Evolutionary conservation across 1,140 invertebrate genomes (phyloP), one percentile per base, ranked within the genome.

Genomic region (Octopus bimaculoides): DNA sequence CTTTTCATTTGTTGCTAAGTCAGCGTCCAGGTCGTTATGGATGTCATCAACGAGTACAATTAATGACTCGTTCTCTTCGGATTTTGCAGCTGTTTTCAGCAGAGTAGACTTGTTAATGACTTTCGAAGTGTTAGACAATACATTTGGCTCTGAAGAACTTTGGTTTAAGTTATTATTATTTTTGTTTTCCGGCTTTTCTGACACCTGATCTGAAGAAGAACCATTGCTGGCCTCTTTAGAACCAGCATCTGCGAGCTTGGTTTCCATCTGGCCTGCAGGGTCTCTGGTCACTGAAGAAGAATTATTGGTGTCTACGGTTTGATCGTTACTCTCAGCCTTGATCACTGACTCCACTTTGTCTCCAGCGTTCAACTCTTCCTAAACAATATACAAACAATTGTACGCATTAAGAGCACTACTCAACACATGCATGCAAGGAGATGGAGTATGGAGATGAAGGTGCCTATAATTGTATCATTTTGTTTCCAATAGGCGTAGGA

Each of bases 101-200:
- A 71, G 8, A 0, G 26, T 5, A 71, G 26, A 14, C 17, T 61
- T 61, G 9, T 61, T 61, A 61, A 61, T 66, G 6, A 61, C 56
- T 26, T 69, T 52, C n/a, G 52, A 52, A 66, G 7, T 53, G 54
- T 81, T 76, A 54, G 54, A 54, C 79, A 74, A 41, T 61, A 78
- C 78, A 61, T 79, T 78, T 12, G 69, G 77, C 56, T 69, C 69
- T 53, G 61, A 17, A 14, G 74, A 71, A 78, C 55, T 41, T 54
- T 74, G 26, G 26, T 41, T 41, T 41, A 41, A 41, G 26, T 41
- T 41, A 41, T 41, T 41, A 41, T 41, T 41, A 41, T 41, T 41
- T 41, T 41, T 41, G 26, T 41, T 41, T 41, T 41, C 26, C 3
- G 26, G 26, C 26, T 41, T 41, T 41, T 41, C 26, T 41, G 26